Conservation (phyloP, 1,140 invertebrate species). For the Drosophila bocqueti region DNA sequence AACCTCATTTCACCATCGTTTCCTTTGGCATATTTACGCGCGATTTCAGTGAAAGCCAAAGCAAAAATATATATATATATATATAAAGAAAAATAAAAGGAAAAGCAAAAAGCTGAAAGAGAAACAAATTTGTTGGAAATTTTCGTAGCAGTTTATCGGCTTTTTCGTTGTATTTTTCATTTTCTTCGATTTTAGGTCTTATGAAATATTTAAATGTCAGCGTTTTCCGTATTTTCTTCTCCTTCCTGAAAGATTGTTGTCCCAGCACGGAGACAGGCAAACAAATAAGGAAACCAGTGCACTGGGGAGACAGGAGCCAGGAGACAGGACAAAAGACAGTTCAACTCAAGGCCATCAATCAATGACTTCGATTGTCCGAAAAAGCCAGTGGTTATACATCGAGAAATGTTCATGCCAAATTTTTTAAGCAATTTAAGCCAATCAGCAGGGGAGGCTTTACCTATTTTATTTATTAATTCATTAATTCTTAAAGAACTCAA, state of each 20-base stretch:
- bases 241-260: conserved; percentile 45
- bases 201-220: conserved; percentile 74
- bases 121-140: conserved; percentile 47
- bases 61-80: conserved; percentile 5
- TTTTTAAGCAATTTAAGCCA: conserved; percentile 5
- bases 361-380: conserved; percentile 1
- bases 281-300: conserved; percentile 33
- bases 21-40: conserved; percentile 72
- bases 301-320: background rate
- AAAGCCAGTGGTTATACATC: background rate
- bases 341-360: conserved; percentile 44
- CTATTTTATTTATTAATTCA: background rate
- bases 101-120: background rate
- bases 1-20: conserved; percentile 1
- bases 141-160: conserved; percentile 23
- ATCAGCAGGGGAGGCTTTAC: background rate
- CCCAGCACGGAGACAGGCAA: conserved; percentile 28
- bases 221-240: conserved; percentile 9
- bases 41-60: conserved; percentile 45
- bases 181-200: conserved; percentile 44
- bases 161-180: conserved; percentile 4
- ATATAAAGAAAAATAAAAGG: background rate
- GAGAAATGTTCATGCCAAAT: background rate
- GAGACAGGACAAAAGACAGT: background rate
- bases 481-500: background rate